These are phyloP conservation scores for Drosophila nigromelanica DNA, from an alignment of 1,140 invertebrate species.

Conservation along the genomic window DNA sequence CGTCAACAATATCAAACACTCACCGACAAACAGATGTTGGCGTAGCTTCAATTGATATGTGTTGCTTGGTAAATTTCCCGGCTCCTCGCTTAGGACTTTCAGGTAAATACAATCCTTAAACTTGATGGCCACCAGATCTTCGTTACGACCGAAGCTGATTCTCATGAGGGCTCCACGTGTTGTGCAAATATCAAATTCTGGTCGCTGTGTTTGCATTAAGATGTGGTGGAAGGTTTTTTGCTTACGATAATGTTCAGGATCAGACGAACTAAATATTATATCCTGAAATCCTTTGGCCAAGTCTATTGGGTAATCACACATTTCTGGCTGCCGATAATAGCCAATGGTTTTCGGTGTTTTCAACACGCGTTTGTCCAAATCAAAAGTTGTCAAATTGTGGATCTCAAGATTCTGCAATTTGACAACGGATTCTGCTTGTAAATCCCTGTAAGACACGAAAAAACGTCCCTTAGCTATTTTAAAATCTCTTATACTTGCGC, in stretches of 20 bases:
- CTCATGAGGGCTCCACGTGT: background rate
- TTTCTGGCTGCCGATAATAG: conserved; percentile 18
- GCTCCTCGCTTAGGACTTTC: too few species aligned
- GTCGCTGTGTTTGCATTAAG: conserved; percentile 10
- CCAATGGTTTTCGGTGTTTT: conserved; percentile 3
- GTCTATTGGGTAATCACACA: conserved; percentile 20
- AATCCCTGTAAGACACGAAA: background rate
- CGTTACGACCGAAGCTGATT: background rate
- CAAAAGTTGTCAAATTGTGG: background rate
- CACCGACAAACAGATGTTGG: conserved; percentile 22
- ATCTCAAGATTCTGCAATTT: background rate
- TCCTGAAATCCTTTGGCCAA: conserved; percentile 9
- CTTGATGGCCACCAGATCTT: background rate
- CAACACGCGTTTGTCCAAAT: background rate
- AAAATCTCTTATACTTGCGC: background rate
- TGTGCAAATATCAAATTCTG: conserved; percentile 21
- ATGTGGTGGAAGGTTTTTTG: conserved; percentile 14
- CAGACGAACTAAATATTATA: background rate
- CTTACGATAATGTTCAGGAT: conserved; percentile 4
- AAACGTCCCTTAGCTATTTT: background rate
- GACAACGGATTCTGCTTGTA: background rate
- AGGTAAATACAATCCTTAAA: conserved; percentile 29
- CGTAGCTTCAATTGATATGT: conserved; percentile 20
- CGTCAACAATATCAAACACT: background rate
- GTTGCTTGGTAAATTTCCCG: background rate